These are phyloP conservation scores for Hippocampus kuda DNA, from an alignment of 2,797 vertebrate species.

Conservation along the genomic window DNA sequence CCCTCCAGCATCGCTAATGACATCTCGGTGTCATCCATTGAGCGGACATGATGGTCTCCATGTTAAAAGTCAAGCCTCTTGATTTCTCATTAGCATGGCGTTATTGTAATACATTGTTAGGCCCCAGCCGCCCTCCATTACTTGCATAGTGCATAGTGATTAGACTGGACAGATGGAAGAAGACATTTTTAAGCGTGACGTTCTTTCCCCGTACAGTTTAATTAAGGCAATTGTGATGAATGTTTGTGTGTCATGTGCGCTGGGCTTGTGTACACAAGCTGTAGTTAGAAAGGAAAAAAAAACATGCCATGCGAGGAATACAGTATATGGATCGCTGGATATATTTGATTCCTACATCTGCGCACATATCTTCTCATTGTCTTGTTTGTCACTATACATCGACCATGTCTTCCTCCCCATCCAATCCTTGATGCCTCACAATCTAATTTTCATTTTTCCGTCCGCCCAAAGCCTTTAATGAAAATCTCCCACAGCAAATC, in stretches of 20 bases:
- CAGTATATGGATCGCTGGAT: constrained; percentile 60
- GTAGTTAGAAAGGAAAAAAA: constrained; percentile 3
- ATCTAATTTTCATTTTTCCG: constrained; percentile 31
- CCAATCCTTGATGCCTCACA: constrained; percentile 10
- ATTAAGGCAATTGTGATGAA: constrained; percentile 30
- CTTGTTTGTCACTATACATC: constrained; percentile 50
- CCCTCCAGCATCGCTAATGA: constrained; percentile 43
- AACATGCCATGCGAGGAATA: constrained; percentile 49
- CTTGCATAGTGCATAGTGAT: constrained; percentile 33
- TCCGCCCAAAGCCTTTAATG: constrained; percentile 32
- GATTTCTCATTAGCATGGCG: constrained; percentile 61
- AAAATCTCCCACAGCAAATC: constrained; percentile 36
- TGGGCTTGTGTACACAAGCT: constrained; percentile 8
- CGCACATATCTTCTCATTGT: constrained; percentile 46
- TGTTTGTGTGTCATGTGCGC: constrained; percentile 5
- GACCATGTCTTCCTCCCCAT: constrained; percentile 18
- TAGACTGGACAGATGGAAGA: constrained; percentile 47
- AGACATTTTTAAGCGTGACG: constrained; percentile 54
- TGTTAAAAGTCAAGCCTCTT: constrained; percentile 61
- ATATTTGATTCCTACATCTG: constrained; percentile 60
- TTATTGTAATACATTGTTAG: constrained; percentile 53
- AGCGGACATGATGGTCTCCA: constrained; percentile 55
- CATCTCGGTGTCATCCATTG: constrained; percentile 46
- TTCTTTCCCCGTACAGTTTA: constrained; percentile 48
- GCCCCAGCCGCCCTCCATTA: constrained; percentile 43